These are phyloP conservation scores for Corythornis madagascariensis DNA, from an alignment of 2,113 vertebrate genomes.

Conservation along the genomic window DNA sequence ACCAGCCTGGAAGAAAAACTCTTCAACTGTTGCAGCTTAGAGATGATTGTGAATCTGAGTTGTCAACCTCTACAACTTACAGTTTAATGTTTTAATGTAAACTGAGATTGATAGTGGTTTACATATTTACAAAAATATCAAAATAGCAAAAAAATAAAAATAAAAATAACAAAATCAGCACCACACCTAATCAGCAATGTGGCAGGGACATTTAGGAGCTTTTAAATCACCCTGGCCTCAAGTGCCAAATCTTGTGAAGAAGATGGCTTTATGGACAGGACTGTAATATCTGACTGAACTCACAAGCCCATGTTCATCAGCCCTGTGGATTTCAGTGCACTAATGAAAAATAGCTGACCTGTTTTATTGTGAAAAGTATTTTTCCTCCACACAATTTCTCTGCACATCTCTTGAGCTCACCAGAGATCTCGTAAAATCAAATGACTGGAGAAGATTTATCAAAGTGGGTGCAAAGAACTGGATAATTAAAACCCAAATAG, in stretches of 20 bases:
- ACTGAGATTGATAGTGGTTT: neutral
- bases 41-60: neutral
- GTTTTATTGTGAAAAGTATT: neutral
- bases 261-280: neutral
- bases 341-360: neutral
- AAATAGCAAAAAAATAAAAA: no score
- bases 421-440: neutral
- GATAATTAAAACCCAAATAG: neutral
- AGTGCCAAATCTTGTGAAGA: neutral
- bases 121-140: no score
- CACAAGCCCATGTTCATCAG: neutral
- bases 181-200: neutral
- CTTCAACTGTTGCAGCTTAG: slow-evolving; percentile 2
- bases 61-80: neutral
- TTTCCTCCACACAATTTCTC: neutral
- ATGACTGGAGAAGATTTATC: neutral
- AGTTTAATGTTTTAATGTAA: neutral
- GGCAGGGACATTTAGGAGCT: neutral
- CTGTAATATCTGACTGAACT: neutral
- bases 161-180: neutral
- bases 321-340: neutral
- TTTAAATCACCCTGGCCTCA: neutral
- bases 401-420: neutral
- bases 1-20: neutral
- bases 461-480: neutral